Base-by-base conservation (phyloP, 2,797 vertebrate genomes). In the Sebastes cheni region DNA sequence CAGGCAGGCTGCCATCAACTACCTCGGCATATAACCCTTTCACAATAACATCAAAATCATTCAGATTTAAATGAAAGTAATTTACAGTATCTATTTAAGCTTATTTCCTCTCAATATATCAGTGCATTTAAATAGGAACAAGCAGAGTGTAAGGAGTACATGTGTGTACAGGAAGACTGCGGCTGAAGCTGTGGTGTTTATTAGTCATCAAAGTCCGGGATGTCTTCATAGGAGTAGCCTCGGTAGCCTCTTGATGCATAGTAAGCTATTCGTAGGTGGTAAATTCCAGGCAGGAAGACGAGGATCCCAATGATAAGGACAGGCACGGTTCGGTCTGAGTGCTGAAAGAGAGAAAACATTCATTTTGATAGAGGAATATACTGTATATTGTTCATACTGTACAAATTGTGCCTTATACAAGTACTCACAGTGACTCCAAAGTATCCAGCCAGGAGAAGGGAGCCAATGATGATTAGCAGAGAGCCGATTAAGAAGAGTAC, bases 141-240 rank as follows among this genome's bases (percentile, higher is more conserved):
- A 68, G 39, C 50, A 36, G 18, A 29, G 55, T 55, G 58, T 13
- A 30, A 59, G 20, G 36, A 79, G 23, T 79, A 54, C 12, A 66
- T 32, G 23, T 3, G 16, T 77, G 42, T 29, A 52, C 29, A 85
- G 66, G 13, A 25, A 59, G 66, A 76, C 58, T 62, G 16, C 8
- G 18, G 52, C 25, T 60, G 66, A 54, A 70, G 69, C 79, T 67
- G 34, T 22, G n/a, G 25, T 56, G 60, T 20, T 11, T 27, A 6
- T 96, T 95, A 99, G 83, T 99, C 98, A 78, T 99, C 98, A 52
- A 99, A 99, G 88, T 99, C 98, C 1, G 98, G 98, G 85, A 99
- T 99, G 86, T 99, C 98, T 2, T 99, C 98, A 0, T 99, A 99
- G 88, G 98, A 99, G 86, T 98, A 99, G 42, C 98, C 98, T 1